Base-by-base conservation (phyloP, 2,113 vertebrate genomes). In the Irena cyanogastra region DNA sequence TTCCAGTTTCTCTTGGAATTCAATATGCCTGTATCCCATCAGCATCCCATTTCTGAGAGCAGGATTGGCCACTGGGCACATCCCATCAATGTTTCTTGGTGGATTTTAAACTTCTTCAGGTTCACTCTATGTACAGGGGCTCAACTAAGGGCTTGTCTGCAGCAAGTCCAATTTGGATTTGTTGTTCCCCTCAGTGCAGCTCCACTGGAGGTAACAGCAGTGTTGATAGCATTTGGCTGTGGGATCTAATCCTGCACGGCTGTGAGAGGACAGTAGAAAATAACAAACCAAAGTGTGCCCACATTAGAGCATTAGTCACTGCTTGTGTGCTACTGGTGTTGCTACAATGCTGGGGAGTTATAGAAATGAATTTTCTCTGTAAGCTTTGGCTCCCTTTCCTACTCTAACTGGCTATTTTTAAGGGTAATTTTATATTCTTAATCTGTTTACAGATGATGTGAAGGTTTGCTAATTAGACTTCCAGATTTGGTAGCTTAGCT, bases 221-320 rank as follows among this genome's bases (percentile, higher is more conserved):
- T 52, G 28, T 60, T 80, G 88, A 69, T 90, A 81, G 85, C 68
- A 56, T 77, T 83, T 28, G 6, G 72, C 57, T 82, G 77, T 80
- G 42, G 87, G 87, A 89, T 79, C 37, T 81, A 75, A 94, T 92
- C 92, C 86, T 75, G 80, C 64, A 52, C 80, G 69, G 86, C 77
- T 96, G 41, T 77, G 83, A 71, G 93, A 94, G 83, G 72, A 41
- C 53, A 71, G 76, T 72, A 71, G 79, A 93, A 94, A 96, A 81
- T 84, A 94, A 89, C 83, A 60, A 89, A 90, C 76, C 56, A 5
- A 93, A 94, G 76, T 52, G 60, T 87, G 60, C 76, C 83, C 91
- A 72, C 83, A 45, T 92, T 71, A 50, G 57, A 89, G 69, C 45
- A 37, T 96, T 95, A 96, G 75, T 90, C 79, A 88, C 37, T 95